Evolutionary conservation across 2,888 invertebrate genomes (phyloP).

Genomic region (Venusia cambrica): DNA sequence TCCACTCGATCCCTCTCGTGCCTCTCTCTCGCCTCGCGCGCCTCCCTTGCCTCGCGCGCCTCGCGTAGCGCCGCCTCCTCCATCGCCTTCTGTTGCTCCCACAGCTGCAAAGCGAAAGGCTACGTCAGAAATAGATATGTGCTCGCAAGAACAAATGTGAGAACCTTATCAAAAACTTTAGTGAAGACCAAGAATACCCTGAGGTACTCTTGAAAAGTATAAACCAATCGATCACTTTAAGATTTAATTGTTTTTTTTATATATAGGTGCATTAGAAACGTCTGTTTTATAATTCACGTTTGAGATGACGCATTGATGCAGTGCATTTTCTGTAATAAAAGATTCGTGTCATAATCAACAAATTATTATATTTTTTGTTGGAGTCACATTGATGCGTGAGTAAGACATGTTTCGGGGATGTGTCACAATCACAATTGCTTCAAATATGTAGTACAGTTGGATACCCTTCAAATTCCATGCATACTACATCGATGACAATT

Average conservation of each 20-base stretch:
- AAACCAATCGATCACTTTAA: too few relatives aligned
- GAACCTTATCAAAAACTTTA: slow-evolving; percentile 7
- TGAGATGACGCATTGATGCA: too few relatives aligned
- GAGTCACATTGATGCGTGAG: slow-evolving; percentile 19
- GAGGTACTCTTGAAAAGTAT: slow-evolving; percentile 5
- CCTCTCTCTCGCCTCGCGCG: slow-evolving; percentile 85
- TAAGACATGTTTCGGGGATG: slow-evolving; percentile 26
- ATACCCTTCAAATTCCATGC: slow-evolving; percentile 36
- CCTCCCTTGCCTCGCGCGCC: slow-evolving; percentile 87
- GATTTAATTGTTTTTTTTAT: too few relatives aligned
- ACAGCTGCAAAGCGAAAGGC: slow-evolving; percentile 82
- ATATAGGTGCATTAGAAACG: too few relatives aligned
- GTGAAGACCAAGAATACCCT: slow-evolving; percentile 7
- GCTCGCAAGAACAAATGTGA: slow-evolving; percentile 16
- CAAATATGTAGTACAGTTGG: slow-evolving; percentile 32
- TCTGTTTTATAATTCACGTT: too few relatives aligned
- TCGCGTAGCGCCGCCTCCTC: slow-evolving; percentile 92
- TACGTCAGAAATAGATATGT: slow-evolving; percentile 21
- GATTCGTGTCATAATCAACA: slow-evolving; percentile 19
- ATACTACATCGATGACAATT: slow-evolving; percentile 22
- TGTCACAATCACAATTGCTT: slow-evolving; percentile 31
- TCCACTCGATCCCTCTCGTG: slow-evolving; percentile 91
- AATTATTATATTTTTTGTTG: slow-evolving; percentile 25
- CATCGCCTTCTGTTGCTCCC: slow-evolving; percentile 93
- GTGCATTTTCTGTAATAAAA: too few relatives aligned